Base-by-base conservation (phyloP, 2,888 invertebrate genomes). In the Cyclophora punctaria region DNA sequence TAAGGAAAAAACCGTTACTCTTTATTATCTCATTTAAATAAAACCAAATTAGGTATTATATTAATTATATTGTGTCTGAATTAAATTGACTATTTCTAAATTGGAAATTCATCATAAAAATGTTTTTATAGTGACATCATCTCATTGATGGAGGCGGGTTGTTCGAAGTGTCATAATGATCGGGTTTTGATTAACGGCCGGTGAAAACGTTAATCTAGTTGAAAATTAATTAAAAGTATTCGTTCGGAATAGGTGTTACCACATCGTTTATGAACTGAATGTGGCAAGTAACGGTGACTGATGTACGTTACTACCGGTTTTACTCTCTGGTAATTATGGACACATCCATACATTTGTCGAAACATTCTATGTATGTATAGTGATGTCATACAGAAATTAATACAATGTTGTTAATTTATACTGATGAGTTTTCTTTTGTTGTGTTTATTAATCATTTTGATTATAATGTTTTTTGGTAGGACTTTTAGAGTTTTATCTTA, bases 151-250 rank as follows among this genome's bases (percentile, higher is more conserved):
- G 62, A 59, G 52, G 48, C 49, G 54, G 49, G 52, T 58, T 63
- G 60, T 56, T 58, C 55, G 34, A 51, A 49, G 51, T 48, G 53
- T 53, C 51, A 49, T 70, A 69, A 73, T 68, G 71, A 72, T 70
- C 66, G 66, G 69, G 60, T 63, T 64, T 66, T 59, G 65, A 67
- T 69, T 72, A 73, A 72, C 64, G 51, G 63, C 60, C 52, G 59
- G 55, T 60, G 56, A 62, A 59, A 67, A 74, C 71, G 76, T 77
- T 83, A 82, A 81, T 83, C 73, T 75, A 69, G 71, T 79, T 78
- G 78, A 78, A 83, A 84, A 85, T 84, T 86, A 85, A 86, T 86
- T 85, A 81, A 83, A 80, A 79, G 54, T 73, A 75, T 78, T 78
- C 76, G 78, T 80, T 80, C 77, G 80, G 78, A 83, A 79, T 78